Base-by-base conservation (phyloP, 2,797 vertebrate genomes). In the Simalia tracyae region DNA sequence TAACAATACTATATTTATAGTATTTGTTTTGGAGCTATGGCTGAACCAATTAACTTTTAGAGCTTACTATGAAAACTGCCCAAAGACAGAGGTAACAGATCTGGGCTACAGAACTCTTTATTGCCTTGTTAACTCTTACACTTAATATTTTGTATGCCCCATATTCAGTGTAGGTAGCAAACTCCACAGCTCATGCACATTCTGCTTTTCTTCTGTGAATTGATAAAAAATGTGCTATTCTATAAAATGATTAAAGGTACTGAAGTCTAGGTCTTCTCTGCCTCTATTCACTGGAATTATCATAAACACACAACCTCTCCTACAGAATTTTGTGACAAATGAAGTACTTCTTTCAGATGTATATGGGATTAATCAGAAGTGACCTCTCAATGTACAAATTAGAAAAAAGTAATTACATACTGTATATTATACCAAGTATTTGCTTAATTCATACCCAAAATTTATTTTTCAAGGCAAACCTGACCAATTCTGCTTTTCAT, bases 401-500 rank as follows among this genome's bases (percentile, higher is more conserved):
- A 11, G n/a, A n/a, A 60, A 15, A 19, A 6, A 14, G 2, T 36
- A 57, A 59, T 12, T 2, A 28, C 15, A 60, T 56, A 56, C 4
- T 46, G 50, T 46, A 12, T 17, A 86, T 50, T 46, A 36, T 36
- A 56, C 14, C 54, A 87, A 19, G 31, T 63, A 87, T 10, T 72
- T 12, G 31, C 19, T 28, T 50, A 4, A 90, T 89, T 64, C 54
- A 0, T 0, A 31, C 50, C 63, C 85, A 94, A 92, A 90, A 81
- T 36, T 76, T 57, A 93, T 66, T 36, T 88, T 8, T 84, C 86
- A 56, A 66, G 31, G 66, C 85, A 94, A 94, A 84, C 68, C 92
- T 31, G 46, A 36, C 90, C 56, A 76, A 85, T 86, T 10, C 89
- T 88, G 63, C 7, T 93, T 94, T 95, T 94, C 81, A 92, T 61